Conservation (phyloP, 2,113 vertebrate genomes). For the Hippocampus zosterae region DNA sequence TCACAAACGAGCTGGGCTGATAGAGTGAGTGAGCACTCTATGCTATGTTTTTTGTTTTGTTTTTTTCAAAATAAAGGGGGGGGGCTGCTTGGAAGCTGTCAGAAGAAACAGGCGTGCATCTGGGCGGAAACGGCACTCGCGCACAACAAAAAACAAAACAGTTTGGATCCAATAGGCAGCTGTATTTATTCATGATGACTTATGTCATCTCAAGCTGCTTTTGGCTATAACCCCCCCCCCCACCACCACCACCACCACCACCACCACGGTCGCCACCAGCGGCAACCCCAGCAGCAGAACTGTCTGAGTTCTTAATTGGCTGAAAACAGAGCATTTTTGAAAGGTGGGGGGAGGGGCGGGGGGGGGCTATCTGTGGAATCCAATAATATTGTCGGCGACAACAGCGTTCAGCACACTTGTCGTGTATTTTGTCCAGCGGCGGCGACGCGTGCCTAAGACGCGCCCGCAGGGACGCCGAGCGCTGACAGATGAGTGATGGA, state of each 20-base stretch:
- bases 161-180: not conserved
- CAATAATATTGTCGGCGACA: not conserved
- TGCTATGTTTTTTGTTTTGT: no score
- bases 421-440: not conserved
- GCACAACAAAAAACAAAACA: not conserved
- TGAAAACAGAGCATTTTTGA: not conserved
- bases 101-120: not conserved
- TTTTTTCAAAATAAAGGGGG: no score
- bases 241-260: no score
- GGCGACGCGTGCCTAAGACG: not conserved
- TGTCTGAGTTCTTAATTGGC: not conserved
- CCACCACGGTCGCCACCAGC: not conserved
- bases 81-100: not conserved
- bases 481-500: constrained; percentile 12
- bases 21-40: no score
- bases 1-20: no score
- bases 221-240: not conserved
- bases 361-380: no score
- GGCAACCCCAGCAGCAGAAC: not conserved
- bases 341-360: no score
- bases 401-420: not conserved
- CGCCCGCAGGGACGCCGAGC: not conserved
- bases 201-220: no score
- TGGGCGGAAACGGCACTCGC: not conserved
- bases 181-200: not conserved